Conservation (phyloP, 2,797 vertebrate genomes). For the Anisognathus igniventris region DNA sequence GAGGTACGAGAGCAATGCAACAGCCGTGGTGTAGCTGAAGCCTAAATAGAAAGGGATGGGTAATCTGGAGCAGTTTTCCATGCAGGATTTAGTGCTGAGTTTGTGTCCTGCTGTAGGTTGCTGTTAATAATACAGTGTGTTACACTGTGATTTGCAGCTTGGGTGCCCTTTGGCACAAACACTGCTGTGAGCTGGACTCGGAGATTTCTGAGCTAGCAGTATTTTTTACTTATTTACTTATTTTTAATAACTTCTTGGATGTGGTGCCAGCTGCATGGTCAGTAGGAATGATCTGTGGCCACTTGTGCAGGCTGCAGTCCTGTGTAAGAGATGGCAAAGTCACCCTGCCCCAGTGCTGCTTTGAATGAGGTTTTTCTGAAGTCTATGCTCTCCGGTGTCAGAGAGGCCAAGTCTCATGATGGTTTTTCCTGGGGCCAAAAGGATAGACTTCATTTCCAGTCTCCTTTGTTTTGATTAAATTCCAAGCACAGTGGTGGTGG, state of each 20-base stretch:
- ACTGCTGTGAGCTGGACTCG: rapidly evolving
- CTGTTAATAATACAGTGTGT: neutral
- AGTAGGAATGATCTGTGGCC: neutral
- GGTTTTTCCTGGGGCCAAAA: neutral
- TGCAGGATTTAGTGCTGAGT: neutral
- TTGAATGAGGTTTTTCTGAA: neutral
- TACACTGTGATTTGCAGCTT: neutral
- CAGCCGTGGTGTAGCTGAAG: rapidly evolving
- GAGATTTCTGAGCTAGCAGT: neutral
- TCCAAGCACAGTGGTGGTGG: neutral
- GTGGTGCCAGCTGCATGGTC: rapidly evolving
- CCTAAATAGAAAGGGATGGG: neutral
- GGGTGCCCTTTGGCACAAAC: neutral
- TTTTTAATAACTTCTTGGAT: neutral
- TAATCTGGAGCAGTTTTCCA: neutral
- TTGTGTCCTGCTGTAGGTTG: neutral
- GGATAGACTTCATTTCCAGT: neutral
- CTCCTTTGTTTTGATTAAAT: neutral
- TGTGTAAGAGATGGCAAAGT: neutral
- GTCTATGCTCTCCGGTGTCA: neutral
- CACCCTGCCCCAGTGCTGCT: neutral
- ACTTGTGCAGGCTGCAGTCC: neutral
- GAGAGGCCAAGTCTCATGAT: neutral
- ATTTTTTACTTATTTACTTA: neutral
- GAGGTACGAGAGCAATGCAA: rapidly evolving